These are phyloP conservation scores for Conus ventricosus DNA, from an alignment of 1,140 invertebrate species.

Conservation along the genomic window DNA sequence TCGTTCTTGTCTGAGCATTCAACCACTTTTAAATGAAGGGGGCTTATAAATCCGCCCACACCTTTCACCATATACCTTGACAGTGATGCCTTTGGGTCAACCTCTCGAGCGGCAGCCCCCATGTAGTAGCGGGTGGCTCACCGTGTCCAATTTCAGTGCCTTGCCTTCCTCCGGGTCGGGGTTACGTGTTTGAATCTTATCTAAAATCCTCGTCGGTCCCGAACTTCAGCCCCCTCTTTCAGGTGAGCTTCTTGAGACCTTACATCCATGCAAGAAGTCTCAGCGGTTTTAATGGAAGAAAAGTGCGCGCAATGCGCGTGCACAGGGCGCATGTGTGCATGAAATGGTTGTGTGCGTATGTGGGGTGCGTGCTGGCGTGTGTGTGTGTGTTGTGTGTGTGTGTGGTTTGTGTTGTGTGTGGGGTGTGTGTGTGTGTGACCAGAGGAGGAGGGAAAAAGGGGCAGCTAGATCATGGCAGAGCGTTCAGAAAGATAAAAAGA, in stretches of 20 bases:
- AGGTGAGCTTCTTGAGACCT: conserved; percentile 21
- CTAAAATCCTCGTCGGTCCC: background rate
- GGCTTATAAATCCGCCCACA: no score
- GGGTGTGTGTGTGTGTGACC: no score
- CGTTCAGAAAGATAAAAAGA: no score
- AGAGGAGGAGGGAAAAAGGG: no score
- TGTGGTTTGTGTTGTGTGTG: background rate
- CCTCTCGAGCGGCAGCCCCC: conserved; percentile 26
- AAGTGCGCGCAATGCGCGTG: background rate
- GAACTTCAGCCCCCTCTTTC: conserved; percentile 27
- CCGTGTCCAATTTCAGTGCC: background rate
- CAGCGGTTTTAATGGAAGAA: background rate
- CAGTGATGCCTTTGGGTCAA: conserved; percentile 12
- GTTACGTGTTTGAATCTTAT: background rate
- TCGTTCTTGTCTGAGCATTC: no score
- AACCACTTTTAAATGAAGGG: no score
- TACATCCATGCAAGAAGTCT: background rate
- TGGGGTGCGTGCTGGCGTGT: background rate
- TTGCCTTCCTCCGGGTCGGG: conserved; percentile 14
- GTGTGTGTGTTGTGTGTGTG: background rate
- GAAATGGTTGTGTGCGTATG: no score
- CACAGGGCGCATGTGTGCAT: no score
- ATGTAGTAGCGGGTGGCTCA: background rate
- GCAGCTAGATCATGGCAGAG: no score
- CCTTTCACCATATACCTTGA: background rate